Evolutionary conservation across 92 coral and sea anemone species (phyloP), one percentile per base, ranked within the genome.

Genomic region (Anthopleura xanthogrammica): DNA sequence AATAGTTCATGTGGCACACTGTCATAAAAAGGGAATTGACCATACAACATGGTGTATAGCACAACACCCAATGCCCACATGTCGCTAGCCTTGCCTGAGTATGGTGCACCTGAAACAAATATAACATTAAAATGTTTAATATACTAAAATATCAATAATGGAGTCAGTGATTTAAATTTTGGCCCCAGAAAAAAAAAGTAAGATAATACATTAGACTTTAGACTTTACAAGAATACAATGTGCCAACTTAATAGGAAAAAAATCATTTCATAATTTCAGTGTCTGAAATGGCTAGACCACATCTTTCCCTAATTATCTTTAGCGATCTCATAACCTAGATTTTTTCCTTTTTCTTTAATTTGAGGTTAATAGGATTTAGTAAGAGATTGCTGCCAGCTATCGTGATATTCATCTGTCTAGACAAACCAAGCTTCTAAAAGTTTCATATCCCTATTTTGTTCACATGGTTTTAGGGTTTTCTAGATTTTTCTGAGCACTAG

Each of bases 11-110:
- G 99, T 12, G 99, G 99, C 36, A 96, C 97, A 89, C 99, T 96
- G 90, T 96, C 99, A 60, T 96, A 96, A 89, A 96, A 96, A 20
- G 99, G 99, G 83, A 96, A 96, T 86, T 96, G 99, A 3, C 99
- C 98, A 86, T 92, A 96, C 79, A 96, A 66, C 99, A 96, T 96
- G 68, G 99, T 96, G 86, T 96, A 96, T 14, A 96, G 76, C 22
- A 96, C 99, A 23, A 96, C 99, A 19, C 99, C 99, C 29, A 96
- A 88, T 3, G 99, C 99, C 99, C 99, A 96, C 99, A 96, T 96
- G 88, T 96, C 99, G 79, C 99, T 96, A n/a, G 99, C 99, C 83
- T 96, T 96, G 64, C 99, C 99, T 65, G 99, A 96, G 81, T 96
- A 96, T 50, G 99, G 99, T 2, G 98, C 98, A 68, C 98, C 98